A percentile compares a stretch with the other conserved stretches of the same genome.
Evolutionary conservation across 2,113 vertebrate species (phyloP).

Genomic region (Aplodontia rufa): DNA sequence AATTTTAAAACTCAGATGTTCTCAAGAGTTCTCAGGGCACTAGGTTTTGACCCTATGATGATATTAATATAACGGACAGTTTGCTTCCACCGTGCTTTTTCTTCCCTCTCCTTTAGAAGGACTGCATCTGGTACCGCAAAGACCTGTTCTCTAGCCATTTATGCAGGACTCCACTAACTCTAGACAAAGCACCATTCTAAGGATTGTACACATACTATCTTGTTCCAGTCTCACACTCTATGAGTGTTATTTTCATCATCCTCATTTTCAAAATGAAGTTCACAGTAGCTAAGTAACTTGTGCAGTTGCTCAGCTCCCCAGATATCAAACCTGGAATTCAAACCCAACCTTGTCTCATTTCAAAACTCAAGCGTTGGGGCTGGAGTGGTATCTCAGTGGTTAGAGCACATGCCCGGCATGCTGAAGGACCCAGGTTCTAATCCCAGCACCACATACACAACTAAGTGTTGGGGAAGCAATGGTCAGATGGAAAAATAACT

Average conservation of each 20-base stretch:
- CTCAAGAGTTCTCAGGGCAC: neutral
- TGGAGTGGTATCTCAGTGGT: too few relatives aligned
- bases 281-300: constrained; percentile 40
- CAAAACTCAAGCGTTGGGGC: constrained; percentile 27
- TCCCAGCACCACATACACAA: too few relatives aligned
- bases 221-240: neutral
- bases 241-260: constrained; percentile 16
- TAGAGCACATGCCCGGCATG: too few relatives aligned
- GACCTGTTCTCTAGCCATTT: neutral
- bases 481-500: too few relatives aligned
- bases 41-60: neutral
- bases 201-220: neutral
- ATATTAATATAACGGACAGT: neutral
- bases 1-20: constrained; percentile 23
- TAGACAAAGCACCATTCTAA: neutral
- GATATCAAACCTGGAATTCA: constrained; percentile 47
- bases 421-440: too few relatives aligned
- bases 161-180: neutral
- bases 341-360: constrained; percentile 21
- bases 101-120: neutral
- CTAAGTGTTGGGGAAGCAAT: too few relatives aligned
- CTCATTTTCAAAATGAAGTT: constrained; percentile 49
- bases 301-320: constrained; percentile 13
- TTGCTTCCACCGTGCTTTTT: neutral
- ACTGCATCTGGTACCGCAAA: neutral